Percentiles rank a stretch among this genome's conserved stretches.
These are phyloP conservation scores for Eilema depressum DNA, from an alignment of 2,888 invertebrate species.

Conservation along the genomic window DNA sequence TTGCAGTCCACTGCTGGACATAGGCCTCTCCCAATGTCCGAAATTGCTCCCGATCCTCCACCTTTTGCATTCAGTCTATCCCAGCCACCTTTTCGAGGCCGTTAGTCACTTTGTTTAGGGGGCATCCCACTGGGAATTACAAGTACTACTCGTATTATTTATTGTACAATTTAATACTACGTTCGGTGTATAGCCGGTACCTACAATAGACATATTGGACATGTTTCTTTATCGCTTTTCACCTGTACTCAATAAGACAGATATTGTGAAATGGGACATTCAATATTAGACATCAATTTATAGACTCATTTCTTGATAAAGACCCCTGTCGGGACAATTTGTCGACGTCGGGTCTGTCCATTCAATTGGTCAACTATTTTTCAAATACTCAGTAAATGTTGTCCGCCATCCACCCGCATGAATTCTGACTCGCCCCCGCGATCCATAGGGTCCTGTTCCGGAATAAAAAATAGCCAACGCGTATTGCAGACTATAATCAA, in stretches of 20 bases:
- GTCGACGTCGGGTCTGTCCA: not conserved
- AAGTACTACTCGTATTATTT: too few relatives aligned
- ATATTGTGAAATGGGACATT: not conserved
- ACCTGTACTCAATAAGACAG: not conserved
- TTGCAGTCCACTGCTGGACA: too few relatives aligned
- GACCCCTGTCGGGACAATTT: not conserved
- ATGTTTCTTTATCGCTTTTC: not conserved
- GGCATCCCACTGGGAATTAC: too few relatives aligned
- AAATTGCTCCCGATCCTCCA: too few relatives aligned
- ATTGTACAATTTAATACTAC: not conserved
- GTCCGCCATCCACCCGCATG: not conserved
- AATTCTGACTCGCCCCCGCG: not conserved
- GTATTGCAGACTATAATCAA: not conserved
- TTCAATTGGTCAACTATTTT: constrained; percentile 2
- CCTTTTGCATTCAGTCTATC: too few relatives aligned
- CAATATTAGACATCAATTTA: not conserved
- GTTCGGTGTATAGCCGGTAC: not conserved
- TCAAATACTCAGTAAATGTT: not conserved
- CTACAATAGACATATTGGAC: not conserved
- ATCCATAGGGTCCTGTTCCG: not conserved
- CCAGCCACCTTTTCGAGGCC: too few relatives aligned
- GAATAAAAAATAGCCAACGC: not conserved
- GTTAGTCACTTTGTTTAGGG: too few relatives aligned
- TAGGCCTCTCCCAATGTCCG: too few relatives aligned
- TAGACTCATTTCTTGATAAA: not conserved